phyloP scores from a whole-genome alignment of 2,888 invertebrate species.

The Xestia xanthographa region DNA sequence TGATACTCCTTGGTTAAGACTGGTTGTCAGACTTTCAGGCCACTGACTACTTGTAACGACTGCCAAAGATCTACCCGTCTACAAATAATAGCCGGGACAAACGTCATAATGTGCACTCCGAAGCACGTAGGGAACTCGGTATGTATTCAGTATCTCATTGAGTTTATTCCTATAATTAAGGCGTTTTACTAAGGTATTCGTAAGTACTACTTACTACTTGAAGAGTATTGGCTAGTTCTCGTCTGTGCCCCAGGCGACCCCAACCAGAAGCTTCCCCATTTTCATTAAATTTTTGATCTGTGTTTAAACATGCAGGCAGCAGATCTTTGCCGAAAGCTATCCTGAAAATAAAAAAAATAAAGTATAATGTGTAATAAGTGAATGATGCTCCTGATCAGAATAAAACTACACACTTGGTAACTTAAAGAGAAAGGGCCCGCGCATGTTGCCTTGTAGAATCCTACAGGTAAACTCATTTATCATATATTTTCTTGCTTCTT shows the following conservation, averaged over 20 bases:
- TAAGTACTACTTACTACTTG: slow-evolving; percentile 51
- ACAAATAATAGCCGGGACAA: background rate
- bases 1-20: background rate
- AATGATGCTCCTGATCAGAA: background rate
- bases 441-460: background rate
- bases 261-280: slow-evolving; percentile 48
- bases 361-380: too few relatives aligned
- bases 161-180: background rate
- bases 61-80: background rate
- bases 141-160: background rate
- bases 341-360: too few relatives aligned
- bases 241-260: slow-evolving; percentile 46
- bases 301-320: slow-evolving; percentile 52
- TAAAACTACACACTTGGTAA: background rate
- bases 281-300: background rate
- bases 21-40: background rate
- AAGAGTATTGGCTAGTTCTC: slow-evolving; percentile 39
- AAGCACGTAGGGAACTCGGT: background rate
- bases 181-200: background rate
- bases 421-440: background rate
- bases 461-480: background rate
- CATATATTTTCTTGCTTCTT: too few relatives aligned
- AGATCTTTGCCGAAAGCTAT: slow-evolving; percentile 53
- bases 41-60: background rate
- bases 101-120: background rate